These are phyloP conservation scores for Sthenelais limicola DNA, from an alignment of 2,888 invertebrate genomes.

Conservation along the genomic window DNA sequence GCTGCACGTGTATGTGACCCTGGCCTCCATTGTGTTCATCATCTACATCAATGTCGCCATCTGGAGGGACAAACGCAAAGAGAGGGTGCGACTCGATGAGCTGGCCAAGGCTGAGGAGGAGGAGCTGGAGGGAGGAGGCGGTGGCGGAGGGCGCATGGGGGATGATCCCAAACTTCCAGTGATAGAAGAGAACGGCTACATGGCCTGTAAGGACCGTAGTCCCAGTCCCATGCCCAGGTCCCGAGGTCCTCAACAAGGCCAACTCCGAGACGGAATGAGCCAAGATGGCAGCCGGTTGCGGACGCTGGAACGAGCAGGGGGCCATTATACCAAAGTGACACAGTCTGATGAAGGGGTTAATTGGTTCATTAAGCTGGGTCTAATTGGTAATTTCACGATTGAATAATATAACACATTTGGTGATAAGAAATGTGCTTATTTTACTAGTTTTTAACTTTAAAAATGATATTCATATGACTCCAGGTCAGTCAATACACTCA, in stretches of 20 bases:
- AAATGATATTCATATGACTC: too few relatives aligned
- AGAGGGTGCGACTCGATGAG: constrained; percentile 9
- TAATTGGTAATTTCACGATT: constrained; percentile 30
- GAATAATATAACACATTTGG: too few relatives aligned
- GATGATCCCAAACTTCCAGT: constrained; percentile 15
- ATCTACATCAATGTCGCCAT: constrained; percentile 38
- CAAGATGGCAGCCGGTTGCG: background rate
- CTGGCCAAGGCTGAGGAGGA: background rate
- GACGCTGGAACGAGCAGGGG: constrained; percentile 28
- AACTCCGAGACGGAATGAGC: too few relatives aligned
- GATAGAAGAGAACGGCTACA: constrained; percentile 17
- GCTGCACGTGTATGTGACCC: constrained; percentile 31
- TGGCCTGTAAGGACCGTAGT: constrained; percentile 1
- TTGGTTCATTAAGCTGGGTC: constrained; percentile 23
- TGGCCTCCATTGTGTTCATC: constrained; percentile 34
- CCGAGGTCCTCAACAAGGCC: constrained; percentile 1
- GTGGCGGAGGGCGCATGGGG: background rate
- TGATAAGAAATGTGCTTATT: too few relatives aligned
- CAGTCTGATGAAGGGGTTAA: constrained; percentile 25
- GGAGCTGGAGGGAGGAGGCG: background rate
- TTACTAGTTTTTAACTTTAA: too few relatives aligned
- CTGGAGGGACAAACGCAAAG: constrained; percentile 19
- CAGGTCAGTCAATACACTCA: too few relatives aligned
- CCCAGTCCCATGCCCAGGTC: constrained; percentile 5
- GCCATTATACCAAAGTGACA: too few relatives aligned